Percentiles rank a stretch among this genome's conserved stretches.
These are phyloP conservation scores for Suncus etruscus DNA, from an alignment of 2,113 vertebrate species.

Conservation along the genomic window DNA sequence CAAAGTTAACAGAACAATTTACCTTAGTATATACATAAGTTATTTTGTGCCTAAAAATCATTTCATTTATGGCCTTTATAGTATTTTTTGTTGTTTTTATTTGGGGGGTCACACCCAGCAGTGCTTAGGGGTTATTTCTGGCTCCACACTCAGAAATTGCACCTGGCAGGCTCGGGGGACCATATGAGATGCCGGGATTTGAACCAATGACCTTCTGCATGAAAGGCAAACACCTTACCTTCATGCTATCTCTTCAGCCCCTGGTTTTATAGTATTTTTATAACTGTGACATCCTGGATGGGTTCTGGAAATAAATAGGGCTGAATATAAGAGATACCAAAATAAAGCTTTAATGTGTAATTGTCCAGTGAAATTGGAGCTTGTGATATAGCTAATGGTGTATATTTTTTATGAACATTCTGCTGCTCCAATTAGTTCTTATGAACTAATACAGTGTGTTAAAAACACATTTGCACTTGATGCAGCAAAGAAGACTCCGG, in stretches of 20 bases:
- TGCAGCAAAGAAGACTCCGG: constrained; percentile 34
- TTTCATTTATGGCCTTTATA: constrained; percentile 56
- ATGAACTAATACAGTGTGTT: constrained; percentile 16
- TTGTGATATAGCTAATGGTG: not conserved
- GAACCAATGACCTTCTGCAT: too few species aligned
- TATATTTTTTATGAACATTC: constrained; percentile 41
- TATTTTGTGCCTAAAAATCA: constrained; percentile 60
- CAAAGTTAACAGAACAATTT: constrained; percentile 55
- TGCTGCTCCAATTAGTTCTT: constrained; percentile 44
- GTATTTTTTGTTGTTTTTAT: too few species aligned
- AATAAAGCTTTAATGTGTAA: constrained; percentile 67
- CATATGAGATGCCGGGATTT: too few species aligned
- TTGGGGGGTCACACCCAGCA: too few species aligned
- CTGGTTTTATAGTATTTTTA: constrained; percentile 69
- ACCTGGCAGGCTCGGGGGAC: too few species aligned
- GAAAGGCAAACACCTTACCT: too few species aligned
- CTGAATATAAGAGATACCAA: constrained; percentile 57
- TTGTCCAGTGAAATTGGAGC: constrained; percentile 49
- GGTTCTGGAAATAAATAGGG: constrained; percentile 61
- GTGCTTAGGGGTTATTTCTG: too few species aligned
- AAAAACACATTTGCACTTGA: constrained; percentile 67
- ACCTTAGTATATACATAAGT: constrained; percentile 76
- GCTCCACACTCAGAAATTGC: too few species aligned
- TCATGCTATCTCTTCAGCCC: too few species aligned
- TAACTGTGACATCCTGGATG: constrained; percentile 16